Conservation (phyloP, 2,797 vertebrate species). For the Scolopax rusticola region DNA sequence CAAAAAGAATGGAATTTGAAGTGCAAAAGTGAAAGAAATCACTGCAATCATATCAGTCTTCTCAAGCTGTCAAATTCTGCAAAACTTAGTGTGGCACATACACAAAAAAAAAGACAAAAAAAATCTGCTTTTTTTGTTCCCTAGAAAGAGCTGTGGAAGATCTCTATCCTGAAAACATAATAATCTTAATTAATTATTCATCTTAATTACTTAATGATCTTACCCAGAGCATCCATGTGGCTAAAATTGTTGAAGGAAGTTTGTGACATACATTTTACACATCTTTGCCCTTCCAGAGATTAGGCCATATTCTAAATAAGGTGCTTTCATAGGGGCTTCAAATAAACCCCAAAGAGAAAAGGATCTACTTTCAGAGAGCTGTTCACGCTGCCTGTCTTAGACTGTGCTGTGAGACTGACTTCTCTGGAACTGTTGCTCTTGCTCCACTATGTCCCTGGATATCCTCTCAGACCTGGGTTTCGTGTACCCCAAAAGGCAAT, state of each 20-base stretch:
- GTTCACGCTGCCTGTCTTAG: not conserved
- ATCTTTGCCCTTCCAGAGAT: not conserved
- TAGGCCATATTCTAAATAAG: not conserved
- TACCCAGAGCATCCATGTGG: not conserved
- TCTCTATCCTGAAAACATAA: not conserved
- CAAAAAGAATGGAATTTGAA: not conserved
- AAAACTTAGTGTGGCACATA: not conserved
- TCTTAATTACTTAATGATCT: not conserved
- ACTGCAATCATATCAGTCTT: not conserved
- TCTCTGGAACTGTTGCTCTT: not conserved
- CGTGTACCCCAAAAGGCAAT: not conserved
- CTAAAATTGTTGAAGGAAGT: not conserved
- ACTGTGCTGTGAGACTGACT: not conserved
- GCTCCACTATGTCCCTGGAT: not conserved
- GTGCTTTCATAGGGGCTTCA: not conserved
- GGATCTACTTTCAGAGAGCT: not conserved
- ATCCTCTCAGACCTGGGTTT: not conserved
- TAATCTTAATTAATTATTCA: not conserved
- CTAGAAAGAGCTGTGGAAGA: not conserved
- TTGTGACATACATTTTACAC: rapidly evolving
- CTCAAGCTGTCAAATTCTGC: not conserved
- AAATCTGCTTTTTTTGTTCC: not conserved
- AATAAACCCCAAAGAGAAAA: not conserved
- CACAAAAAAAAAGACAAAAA: not conserved
- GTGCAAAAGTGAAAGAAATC: not conserved